Evolutionary conservation across 2,113 vertebrate species (phyloP).

Genomic region (Vimba vimba): DNA sequence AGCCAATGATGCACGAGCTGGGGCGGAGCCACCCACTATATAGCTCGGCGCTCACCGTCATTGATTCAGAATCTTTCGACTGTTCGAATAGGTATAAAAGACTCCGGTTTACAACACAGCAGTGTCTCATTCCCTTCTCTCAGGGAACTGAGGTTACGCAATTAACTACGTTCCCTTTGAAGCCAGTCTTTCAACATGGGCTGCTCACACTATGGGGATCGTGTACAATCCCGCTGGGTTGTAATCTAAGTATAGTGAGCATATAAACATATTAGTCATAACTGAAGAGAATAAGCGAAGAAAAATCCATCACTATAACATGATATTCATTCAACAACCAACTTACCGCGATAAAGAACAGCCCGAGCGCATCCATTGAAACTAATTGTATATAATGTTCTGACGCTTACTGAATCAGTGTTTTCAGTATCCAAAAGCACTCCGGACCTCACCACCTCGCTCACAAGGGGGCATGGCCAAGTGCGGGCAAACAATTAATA

Average conservation of each 20-base stretch:
- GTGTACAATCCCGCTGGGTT: background rate
- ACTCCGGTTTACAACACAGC: background rate
- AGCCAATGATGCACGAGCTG: background rate
- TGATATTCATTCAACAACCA: too few relatives aligned
- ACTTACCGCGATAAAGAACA: background rate
- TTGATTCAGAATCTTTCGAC: background rate
- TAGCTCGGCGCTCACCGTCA: background rate
- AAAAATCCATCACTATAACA: too few relatives aligned
- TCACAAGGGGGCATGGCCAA: background rate
- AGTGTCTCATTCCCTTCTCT: background rate
- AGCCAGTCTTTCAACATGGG: background rate
- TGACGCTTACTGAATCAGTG: background rate
- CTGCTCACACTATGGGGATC: background rate
- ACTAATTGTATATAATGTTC: background rate
- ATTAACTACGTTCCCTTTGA: background rate
- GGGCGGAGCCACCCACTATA: background rate
- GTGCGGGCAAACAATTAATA: background rate
- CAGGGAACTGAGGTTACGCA: background rate
- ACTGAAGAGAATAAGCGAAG: too few relatives aligned
- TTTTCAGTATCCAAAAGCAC: too few relatives aligned
- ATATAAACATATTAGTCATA: too few relatives aligned
- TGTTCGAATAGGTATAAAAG: background rate
- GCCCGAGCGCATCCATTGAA: background rate
- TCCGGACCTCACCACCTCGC: background rate
- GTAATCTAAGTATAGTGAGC: background rate